Evolutionary conservation across 2,113 vertebrate genomes (phyloP).

Genomic region (Marmota monax): DNA sequence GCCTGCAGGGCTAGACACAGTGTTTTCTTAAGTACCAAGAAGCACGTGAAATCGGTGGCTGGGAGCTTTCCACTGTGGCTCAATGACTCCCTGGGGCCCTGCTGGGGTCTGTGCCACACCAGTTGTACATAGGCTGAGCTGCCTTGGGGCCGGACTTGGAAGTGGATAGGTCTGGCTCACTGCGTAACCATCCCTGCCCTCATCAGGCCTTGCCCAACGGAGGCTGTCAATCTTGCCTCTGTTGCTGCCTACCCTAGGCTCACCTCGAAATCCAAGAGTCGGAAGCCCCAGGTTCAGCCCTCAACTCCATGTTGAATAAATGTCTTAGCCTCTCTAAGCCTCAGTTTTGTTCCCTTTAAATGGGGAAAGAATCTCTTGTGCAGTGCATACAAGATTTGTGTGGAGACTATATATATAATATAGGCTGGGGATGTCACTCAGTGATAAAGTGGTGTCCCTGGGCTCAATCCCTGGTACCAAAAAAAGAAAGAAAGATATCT

Average conservation of each 20-base stretch:
- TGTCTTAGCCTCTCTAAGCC: background rate
- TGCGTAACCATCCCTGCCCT: background rate
- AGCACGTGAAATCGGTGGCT: slow-evolving; percentile 65
- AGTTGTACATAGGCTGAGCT: background rate
- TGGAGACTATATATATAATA: background rate
- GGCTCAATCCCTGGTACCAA: no score
- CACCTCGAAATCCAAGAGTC: background rate
- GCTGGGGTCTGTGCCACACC: slow-evolving; percentile 10
- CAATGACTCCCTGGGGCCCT: slow-evolving; percentile 58
- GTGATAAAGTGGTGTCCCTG: no score
- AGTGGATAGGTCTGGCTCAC: background rate
- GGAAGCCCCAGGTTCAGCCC: background rate
- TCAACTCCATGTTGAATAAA: background rate
- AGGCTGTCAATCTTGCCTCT: background rate
- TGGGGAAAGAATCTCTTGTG: background rate
- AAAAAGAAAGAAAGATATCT: background rate
- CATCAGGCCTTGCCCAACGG: background rate
- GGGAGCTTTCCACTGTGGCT: slow-evolving; percentile 52
- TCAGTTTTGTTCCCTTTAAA: slow-evolving; percentile 20
- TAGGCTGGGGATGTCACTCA: no score
- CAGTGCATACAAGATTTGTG: background rate
- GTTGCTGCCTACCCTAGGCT: background rate
- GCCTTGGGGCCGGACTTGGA: background rate
- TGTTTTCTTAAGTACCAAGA: slow-evolving; percentile 75
- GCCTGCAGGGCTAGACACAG: slow-evolving; percentile 54